Base-by-base conservation (phyloP, 1,140 invertebrate species). In the Bombus terrestris region DNA sequence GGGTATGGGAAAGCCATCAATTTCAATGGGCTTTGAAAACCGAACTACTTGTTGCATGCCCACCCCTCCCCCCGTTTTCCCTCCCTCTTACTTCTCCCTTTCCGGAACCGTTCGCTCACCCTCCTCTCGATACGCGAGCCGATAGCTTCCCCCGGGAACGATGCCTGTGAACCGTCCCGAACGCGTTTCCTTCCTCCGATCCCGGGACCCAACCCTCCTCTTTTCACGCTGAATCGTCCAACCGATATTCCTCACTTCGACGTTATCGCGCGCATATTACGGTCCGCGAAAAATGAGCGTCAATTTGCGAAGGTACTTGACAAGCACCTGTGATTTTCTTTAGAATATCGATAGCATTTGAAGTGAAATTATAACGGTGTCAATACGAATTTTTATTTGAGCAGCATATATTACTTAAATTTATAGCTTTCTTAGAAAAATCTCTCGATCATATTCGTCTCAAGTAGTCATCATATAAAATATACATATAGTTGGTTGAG, bases 1-100 rank as follows among this genome's bases (percentile, higher is more conserved):
- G 93, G 95, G 95, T 95, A 95, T 95, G 95, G 95, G 94, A 95
- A 95, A 95, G 94, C 94, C 95, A 95, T 95, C 94, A 95, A 95
- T 95, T 95, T 95, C 94, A 95, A 95, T 95, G 94, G 95, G 94
- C 95, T 95, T 95, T 95, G 94, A 95, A 95, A 95, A 95, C 95
- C 95, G 93, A 95, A 95, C 95, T 93, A 95, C 95, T 95, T 95
- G 95, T 95, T 95, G 95, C 94, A 94, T 94, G 91, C 89, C 90
- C 91, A 88, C 91, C 91, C 90, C 86, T 90, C 86, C 66, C 69
- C 81, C 83, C 32, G n/a, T 62, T 73, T 89, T 76, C 76, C 86
- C 88, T 73, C 53, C 77, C 78, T 80, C 84, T 76, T 59, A 9
- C 76, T 85, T 62, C 86, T 79, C 79, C 88, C 85, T 82, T 82